Evolutionary conservation across 2,888 invertebrate genomes (phyloP), one percentile per base, ranked within the genome.

Genomic region (Polydrusus pterygomalis): DNA sequence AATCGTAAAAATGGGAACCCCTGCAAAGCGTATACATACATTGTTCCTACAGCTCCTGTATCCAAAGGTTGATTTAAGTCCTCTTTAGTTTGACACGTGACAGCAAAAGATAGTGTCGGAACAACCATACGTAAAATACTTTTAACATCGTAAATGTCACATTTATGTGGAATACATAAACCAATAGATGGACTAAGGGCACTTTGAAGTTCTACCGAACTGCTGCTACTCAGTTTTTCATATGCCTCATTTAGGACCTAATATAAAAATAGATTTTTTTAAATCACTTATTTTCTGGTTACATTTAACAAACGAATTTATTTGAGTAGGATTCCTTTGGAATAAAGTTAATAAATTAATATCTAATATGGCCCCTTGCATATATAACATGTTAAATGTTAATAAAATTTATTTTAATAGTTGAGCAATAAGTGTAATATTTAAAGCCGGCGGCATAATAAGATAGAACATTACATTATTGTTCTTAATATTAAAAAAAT

Each of bases 161-260:
- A 74, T 62, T 67, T 49, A 56, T 74, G n/a, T 6, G 74, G 74
- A 15, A 74, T 43, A 17, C 74, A 74, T 15, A 74, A 6, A 10
- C 65, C 72, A 15, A 64, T 15, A 1, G 56, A 54, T 17, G 72
- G 72, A n/a, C 25, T 10, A 3, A n/a, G 2, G 7, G 64, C 7
- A 47, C 2, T 15, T 47, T 47, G 47, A 2, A 15, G 1, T 8
- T 47, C 47, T 5, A 47, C 7, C 7, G 47, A 47, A 47, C 15
- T n/a, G 1, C 15, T 17, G 15, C n/a, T 47, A 13, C n/a, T 8
- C 5, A 47, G 7, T 17, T 47, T 15, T n/a, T 47, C 7, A 47
- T 15, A 5, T 17, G 10, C 13, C 2, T 34, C 13, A 30, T 34
- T 8, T 30, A 62, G 15, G 17, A 15, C 3, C 47, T 47, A n/a